These are phyloP conservation scores for Stichopus chloronotus DNA, from an alignment of 35 echinoderm and acorn worm genomes.

Conservation along the genomic window DNA sequence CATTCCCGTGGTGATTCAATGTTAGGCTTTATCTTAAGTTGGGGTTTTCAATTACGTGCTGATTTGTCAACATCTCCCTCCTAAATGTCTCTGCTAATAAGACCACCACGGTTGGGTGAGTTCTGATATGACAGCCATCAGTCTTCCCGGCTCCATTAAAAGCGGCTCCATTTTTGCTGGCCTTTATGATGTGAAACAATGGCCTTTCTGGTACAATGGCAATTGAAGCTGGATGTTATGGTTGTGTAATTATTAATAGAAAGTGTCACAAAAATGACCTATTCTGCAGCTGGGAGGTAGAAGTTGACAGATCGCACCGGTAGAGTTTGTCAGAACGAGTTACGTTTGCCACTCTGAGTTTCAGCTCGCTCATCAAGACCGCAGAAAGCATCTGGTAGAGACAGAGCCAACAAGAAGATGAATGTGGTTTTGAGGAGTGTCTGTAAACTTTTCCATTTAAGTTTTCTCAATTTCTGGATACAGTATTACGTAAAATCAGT, in stretches of 20 bases:
- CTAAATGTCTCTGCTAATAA: background rate
- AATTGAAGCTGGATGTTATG: slow-evolving; percentile 32
- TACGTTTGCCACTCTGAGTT: background rate
- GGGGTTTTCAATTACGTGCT: background rate
- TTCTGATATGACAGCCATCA: background rate
- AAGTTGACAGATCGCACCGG: slow-evolving; percentile 2
- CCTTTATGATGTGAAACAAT: background rate
- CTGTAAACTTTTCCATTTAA: too few species aligned
- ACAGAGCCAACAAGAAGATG: too few species aligned
- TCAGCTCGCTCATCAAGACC: too few species aligned
- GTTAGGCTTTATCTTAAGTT: too few species aligned
- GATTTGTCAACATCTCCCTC: background rate
- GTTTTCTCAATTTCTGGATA: too few species aligned
- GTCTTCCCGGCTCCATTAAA: slow-evolving; percentile 15
- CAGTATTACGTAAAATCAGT: too few species aligned
- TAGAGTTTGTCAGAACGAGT: slow-evolving; percentile 1
- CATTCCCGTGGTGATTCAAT: too few species aligned
- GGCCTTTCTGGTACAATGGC: slow-evolving; percentile 16
- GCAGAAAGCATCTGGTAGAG: too few species aligned
- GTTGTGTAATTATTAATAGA: slow-evolving; percentile 48
- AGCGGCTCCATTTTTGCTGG: slow-evolving; percentile 7
- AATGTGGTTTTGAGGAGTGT: too few species aligned
- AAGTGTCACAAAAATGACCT: slow-evolving; percentile 34
- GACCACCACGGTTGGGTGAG: background rate
- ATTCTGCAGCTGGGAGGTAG: background rate